These are phyloP conservation scores for Elgaria multicarinata DNA, from an alignment of 2,113 vertebrate species.

Conservation along the genomic window DNA sequence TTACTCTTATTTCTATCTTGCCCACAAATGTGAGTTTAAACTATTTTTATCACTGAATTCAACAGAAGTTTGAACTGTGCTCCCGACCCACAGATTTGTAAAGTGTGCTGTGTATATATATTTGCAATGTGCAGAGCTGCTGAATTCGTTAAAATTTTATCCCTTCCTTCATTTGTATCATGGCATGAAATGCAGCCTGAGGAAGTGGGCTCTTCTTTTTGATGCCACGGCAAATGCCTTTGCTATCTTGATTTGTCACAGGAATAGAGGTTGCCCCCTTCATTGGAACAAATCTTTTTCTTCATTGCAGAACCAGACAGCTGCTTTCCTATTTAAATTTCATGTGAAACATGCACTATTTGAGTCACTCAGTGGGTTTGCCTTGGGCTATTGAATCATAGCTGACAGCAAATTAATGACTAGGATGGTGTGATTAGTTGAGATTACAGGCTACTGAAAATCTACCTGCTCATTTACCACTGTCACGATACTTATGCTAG, in stretches of 20 bases:
- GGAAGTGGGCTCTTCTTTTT: not conserved
- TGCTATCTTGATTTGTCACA: constrained; percentile 17
- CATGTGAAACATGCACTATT: constrained; percentile 71
- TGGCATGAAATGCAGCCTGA: not conserved
- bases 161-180: not conserved
- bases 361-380: constrained; percentile 74
- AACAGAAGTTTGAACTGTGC: not conserved
- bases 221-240: not conserved
- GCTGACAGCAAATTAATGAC: constrained; percentile 85
- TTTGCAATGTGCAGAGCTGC: not conserved
- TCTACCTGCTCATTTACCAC: constrained; percentile 67
- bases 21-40: not conserved
- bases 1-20: not conserved
- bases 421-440: constrained; percentile 77
- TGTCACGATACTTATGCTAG: constrained; percentile 72
- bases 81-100: not conserved
- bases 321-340: constrained; percentile 72
- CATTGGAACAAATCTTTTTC: constrained; percentile 26
- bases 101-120: not conserved
- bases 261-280: not conserved
- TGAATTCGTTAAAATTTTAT: not conserved
- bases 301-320: constrained; percentile 39
- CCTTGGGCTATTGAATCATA: constrained; percentile 69
- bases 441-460: constrained; percentile 77
- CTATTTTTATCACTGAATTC: not conserved